These are phyloP conservation scores for Molossus alvarezi DNA, from an alignment of 2,797 vertebrate species.

Conservation along the genomic window DNA sequence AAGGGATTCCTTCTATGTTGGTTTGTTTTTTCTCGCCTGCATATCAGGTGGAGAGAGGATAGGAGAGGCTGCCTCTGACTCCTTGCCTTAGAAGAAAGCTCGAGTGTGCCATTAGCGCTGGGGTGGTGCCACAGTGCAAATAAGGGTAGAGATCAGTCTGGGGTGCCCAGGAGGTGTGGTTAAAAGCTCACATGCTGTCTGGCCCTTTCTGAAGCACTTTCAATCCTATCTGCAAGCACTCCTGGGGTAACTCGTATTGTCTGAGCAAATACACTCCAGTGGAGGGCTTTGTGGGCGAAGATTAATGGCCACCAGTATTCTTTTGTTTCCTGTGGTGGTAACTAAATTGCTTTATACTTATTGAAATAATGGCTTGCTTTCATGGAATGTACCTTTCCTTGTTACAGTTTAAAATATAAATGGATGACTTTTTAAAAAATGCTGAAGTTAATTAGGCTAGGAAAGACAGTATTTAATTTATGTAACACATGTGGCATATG, in stretches of 20 bases:
- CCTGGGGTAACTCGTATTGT: background rate
- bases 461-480: conserved; percentile 2
- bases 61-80: background rate
- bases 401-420: conserved; percentile 52
- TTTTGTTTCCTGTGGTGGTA: conserved; percentile 31
- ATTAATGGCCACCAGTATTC: conserved; percentile 47
- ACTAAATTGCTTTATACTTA: background rate
- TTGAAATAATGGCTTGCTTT: conserved; percentile 40
- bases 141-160: background rate
- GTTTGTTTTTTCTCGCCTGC: background rate
- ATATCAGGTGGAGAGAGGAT: background rate
- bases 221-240: background rate
- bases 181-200: background rate
- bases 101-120: background rate
- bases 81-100: background rate
- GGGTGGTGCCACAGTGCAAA: conserved; percentile 56
- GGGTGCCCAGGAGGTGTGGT: background rate
- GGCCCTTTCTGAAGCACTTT: conserved; percentile 53
- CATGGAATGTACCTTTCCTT: conserved; percentile 14
- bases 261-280: conserved; percentile 80
- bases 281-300: conserved; percentile 21
- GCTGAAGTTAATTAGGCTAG: background rate
- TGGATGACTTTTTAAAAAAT: conserved; percentile 19
- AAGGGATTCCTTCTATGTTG: background rate
- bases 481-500: background rate